Evolutionary conservation across 2,797 vertebrate genomes (phyloP).

Genomic region (Pipistrellus pygmaeus): DNA sequence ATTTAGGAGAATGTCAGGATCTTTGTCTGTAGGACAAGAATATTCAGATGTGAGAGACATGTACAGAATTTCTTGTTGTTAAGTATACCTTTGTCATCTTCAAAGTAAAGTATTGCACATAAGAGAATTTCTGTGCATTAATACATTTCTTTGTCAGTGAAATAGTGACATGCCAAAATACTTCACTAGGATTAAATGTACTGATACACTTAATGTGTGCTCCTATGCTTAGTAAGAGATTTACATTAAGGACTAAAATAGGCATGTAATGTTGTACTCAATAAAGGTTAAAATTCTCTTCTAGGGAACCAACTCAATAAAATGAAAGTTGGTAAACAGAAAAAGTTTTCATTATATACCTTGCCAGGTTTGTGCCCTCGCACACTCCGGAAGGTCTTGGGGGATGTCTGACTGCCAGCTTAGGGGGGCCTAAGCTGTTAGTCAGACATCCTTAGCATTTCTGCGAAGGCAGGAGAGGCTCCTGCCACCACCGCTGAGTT

Average conservation of each 20-base stretch:
- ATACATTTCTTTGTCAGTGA: neutral
- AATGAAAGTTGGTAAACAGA: neutral
- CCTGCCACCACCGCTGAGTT: no score
- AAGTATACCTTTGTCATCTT: neutral
- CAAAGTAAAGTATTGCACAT: neutral
- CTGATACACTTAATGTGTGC: neutral
- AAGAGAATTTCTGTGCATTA: neutral
- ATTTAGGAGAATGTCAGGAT: neutral
- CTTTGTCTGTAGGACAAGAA: neutral
- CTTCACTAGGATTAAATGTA: neutral
- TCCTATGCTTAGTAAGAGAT: neutral
- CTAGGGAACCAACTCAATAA: neutral
- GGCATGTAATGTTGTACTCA: neutral
- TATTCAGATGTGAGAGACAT: neutral
- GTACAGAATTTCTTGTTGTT: neutral
- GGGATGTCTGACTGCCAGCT: no score
- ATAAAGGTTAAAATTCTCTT: neutral
- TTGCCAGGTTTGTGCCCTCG: accelerated
- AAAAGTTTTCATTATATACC: neutral
- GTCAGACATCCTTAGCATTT: no score
- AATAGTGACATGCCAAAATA: neutral
- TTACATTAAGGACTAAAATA: neutral
- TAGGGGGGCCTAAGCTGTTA: no score
- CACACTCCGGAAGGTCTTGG: no score
- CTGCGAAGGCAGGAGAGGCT: no score